Percentiles rank a stretch among this genome's conserved stretches.
These are phyloP conservation scores for Orthonevra nobilis DNA, from an alignment of 2,888 invertebrate genomes.

Conservation along the genomic window DNA sequence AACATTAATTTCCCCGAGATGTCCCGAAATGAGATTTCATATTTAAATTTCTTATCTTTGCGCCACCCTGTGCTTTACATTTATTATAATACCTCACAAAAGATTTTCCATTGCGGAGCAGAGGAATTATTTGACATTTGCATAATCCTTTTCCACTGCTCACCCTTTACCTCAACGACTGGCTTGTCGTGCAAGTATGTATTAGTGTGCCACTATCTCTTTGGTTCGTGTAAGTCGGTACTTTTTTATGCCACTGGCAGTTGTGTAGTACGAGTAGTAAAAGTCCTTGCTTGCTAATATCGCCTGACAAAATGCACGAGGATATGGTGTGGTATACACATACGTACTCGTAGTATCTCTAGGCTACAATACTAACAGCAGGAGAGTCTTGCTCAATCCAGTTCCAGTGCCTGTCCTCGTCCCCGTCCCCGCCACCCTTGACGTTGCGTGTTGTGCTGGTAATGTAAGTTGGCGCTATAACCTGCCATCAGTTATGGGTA, in stretches of 20 bases:
- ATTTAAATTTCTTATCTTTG: neutral
- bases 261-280: slow-evolving; percentile 33
- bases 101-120: slow-evolving; percentile 14
- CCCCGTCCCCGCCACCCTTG: slow-evolving; percentile 1
- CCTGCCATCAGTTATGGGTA: slow-evolving; percentile 69
- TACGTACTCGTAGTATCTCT: neutral
- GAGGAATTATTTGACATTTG: slow-evolving; percentile 66
- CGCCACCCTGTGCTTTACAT: slow-evolving; percentile 34
- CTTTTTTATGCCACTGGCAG: slow-evolving; percentile 67
- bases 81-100: slow-evolving; percentile 39
- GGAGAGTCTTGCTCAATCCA: too few relatives aligned
- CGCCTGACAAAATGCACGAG: slow-evolving; percentile 65
- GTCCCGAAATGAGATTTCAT: too few relatives aligned
- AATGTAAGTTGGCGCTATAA: slow-evolving; percentile 67
- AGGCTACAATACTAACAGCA: neutral
- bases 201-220: slow-evolving; percentile 61
- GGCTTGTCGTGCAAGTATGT: slow-evolving; percentile 62
- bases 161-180: slow-evolving; percentile 51
- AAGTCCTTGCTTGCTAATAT: slow-evolving; percentile 64
- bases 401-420: too few relatives aligned
- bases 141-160: slow-evolving; percentile 62
- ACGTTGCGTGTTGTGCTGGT: slow-evolving; percentile 62
- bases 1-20: too few relatives aligned
- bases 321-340: slow-evolving; percentile 9
- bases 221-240: slow-evolving; percentile 61